phyloP scores from a whole-genome alignment of 2,797 vertebrate species.

The Oreonectes daqikongensis region DNA sequence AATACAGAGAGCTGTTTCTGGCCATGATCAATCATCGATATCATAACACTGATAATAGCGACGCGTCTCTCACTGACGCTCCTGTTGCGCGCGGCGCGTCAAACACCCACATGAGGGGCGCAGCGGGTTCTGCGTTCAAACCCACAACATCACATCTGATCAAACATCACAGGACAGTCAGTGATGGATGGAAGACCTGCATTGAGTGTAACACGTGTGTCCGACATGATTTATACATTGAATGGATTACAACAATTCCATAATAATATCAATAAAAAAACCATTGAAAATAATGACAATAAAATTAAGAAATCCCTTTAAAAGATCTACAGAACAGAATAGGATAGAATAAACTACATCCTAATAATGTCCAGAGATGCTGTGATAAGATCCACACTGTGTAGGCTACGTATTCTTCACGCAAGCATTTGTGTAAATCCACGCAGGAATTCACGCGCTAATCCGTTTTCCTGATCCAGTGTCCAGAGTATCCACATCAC shows the following conservation, averaged over 20 bases:
- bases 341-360: background rate
- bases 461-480: background rate
- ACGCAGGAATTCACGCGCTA: background rate
- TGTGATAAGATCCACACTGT: background rate
- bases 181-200: background rate
- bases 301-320: background rate
- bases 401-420: too few species aligned
- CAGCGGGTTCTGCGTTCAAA: background rate
- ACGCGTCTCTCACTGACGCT: background rate
- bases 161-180: background rate
- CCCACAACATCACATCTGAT: background rate
- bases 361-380: background rate
- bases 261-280: too few species aligned
- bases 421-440: background rate
- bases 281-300: too few species aligned
- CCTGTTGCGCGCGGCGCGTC: background rate
- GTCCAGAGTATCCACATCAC: background rate
- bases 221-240: background rate
- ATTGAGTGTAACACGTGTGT: background rate
- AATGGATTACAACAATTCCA: background rate
- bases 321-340: too few species aligned
- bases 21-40: conserved; percentile 74
- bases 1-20: conserved; percentile 86
- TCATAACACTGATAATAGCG: conserved; percentile 44
- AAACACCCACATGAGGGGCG: background rate